A percentile compares a stretch with the other conserved stretches of the same genome.
Evolutionary conservation across 2,888 invertebrate genomes (phyloP).

Genomic region (Drosophila kambysellisi): DNA sequence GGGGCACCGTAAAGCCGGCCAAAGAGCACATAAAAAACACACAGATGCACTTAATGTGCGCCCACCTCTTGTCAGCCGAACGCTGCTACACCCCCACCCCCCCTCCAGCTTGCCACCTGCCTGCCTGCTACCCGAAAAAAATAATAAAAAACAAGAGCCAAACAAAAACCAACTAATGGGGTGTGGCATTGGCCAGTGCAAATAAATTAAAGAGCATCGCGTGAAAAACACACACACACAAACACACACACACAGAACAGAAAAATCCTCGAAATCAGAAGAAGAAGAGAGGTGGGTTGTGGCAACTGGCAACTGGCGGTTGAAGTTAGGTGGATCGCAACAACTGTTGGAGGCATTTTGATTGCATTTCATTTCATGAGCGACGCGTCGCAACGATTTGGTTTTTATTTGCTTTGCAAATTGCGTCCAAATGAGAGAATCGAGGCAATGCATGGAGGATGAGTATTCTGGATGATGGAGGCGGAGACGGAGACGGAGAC

Average conservation of each 20-base stretch:
- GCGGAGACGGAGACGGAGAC: background rate
- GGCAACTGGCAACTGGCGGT: background rate
- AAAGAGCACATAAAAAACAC: constrained; percentile 41
- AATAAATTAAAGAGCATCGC: constrained; percentile 74
- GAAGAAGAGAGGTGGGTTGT: background rate
- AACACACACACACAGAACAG: constrained; percentile 24
- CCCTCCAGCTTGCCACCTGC: constrained; percentile 1
- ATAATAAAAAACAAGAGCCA: background rate
- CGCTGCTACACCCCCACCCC: background rate
- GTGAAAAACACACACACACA: constrained; percentile 58
- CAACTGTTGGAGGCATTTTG: constrained; percentile 61
- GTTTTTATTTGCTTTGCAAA: constrained; percentile 76
- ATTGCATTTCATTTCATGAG: constrained; percentile 73
- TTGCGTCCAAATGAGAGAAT: constrained; percentile 51
- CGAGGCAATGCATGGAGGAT: background rate
- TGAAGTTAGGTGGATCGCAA: constrained; percentile 6
- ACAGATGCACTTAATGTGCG: constrained; percentile 65
- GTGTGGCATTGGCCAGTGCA: constrained; percentile 76
- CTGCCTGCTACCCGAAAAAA: background rate
- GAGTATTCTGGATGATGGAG: background rate
- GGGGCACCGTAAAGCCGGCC: constrained; percentile 1
- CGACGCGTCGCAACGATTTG: constrained; percentile 45
- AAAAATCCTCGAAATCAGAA: constrained; percentile 43
- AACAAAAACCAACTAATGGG: constrained; percentile 62
- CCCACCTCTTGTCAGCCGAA: constrained; percentile 36